Base-by-base conservation (phyloP, 2,888 invertebrate species). In the Chalcosyrphus nemorum region DNA sequence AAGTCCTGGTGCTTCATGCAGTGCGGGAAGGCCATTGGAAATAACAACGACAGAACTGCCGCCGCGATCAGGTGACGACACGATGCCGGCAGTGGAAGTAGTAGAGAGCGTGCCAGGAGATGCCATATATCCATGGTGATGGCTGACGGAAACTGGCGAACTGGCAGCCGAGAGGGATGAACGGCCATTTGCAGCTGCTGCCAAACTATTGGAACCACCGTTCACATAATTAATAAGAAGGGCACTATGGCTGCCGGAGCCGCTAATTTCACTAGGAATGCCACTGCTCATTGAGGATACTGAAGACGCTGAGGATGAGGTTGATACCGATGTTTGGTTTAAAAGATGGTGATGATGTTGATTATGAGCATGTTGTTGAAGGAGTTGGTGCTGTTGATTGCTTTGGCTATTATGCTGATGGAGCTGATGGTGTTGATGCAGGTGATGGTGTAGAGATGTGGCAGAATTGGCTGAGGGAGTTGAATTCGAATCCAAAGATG, bases 1-100 rank as follows among this genome's bases (percentile, higher is more conserved):
- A 87, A 91, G 88, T 86, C 90, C 91, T 80, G 89, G 87, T 86
- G 89, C 86, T 75, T 87, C 88, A 86, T 89, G 89, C 56, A 89
- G 87, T 89, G 86, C 70, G 54, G 89, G 27, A 65, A 86, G 76
- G 77, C 81, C 81, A 77, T 81, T 77, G 54, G 81, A 81, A 72
- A 81, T 81, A 52, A 77, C 80, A 77, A 75, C 78, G 61, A 76
- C 86, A 50, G 82, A 71, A 17, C 76, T 89, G 86, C 86, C 81
- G 86, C 65, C 85, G 85, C 76, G 86, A 52, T 75, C 87, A 81
- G 85, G 81, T 71, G 85, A 85, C 32, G 85, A 85, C 19, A 84
- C 74, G 15, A 82, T 81, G 57, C 80, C 85, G 63, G 71, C 70
- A 76, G 85, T 81, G 41, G 80, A 85, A 65, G 80, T 68, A 50